phyloP scores from a whole-genome alignment of 2,888 invertebrate species.

The Zeuzera pyrina region DNA sequence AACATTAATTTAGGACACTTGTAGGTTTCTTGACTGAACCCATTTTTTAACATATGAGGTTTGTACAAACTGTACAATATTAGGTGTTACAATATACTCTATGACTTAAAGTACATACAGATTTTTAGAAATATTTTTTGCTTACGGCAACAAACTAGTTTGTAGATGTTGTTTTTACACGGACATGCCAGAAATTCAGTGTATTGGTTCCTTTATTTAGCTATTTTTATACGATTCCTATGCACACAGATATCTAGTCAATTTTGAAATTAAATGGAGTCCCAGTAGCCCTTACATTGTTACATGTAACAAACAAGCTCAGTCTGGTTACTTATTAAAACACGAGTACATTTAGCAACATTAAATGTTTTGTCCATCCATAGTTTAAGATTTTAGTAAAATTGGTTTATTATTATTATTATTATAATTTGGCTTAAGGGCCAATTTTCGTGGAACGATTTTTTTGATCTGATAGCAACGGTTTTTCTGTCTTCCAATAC shows the following conservation, averaged over 20 bases:
- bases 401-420: constrained; percentile 45
- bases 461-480: constrained; percentile 64
- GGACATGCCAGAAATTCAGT: constrained; percentile 60
- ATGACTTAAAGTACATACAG: constrained; percentile 63
- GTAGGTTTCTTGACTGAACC: constrained; percentile 47
- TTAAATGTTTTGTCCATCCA: constrained; percentile 52
- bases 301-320: constrained; percentile 32
- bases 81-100: constrained; percentile 60
- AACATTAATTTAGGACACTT: constrained; percentile 17
- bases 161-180: constrained; percentile 46
- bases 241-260: constrained; percentile 72
- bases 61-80: constrained; percentile 68
- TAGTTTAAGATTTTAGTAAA: constrained; percentile 53
- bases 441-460: constrained; percentile 33
- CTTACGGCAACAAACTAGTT: constrained; percentile 59
- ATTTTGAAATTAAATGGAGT: constrained; percentile 69
- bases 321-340: constrained; percentile 45
- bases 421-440: constrained; percentile 39
- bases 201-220: constrained; percentile 70
- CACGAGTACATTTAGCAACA: constrained; percentile 41
- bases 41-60: constrained; percentile 35
- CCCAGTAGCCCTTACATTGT: constrained; percentile 40
- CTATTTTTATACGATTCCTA: constrained; percentile 68
- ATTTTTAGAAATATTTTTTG: constrained; percentile 52
- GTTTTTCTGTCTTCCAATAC: constrained; percentile 67